phyloP scores from a whole-genome alignment of 2,797 vertebrate genomes.

The Phrynocephalus guinanensis region DNA sequence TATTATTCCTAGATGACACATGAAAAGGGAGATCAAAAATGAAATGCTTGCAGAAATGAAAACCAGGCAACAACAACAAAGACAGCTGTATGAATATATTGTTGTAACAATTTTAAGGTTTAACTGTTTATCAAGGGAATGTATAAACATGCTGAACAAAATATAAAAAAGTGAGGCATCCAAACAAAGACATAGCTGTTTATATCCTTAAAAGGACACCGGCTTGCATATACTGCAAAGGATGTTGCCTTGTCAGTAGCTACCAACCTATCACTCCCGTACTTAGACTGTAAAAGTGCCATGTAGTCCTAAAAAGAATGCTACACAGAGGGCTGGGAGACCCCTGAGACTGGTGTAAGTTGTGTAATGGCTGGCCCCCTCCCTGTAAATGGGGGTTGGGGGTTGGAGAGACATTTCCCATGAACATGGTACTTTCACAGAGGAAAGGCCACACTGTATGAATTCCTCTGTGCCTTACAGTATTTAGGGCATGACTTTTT shows the following conservation, averaged over 20 bases:
- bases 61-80: background rate
- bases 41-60: background rate
- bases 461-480: no score
- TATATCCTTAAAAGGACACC: background rate
- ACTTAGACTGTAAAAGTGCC: no score
- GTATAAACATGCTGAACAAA: background rate
- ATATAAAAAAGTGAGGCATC: background rate
- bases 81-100: background rate
- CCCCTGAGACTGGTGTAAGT: no score
- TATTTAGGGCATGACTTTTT: no score
- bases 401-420: no score
- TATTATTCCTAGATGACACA: background rate
- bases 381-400: no score
- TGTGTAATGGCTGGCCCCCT: no score
- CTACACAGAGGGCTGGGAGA: no score
- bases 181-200: background rate
- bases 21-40: background rate
- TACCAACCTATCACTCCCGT: no score
- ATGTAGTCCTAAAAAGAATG: no score
- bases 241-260: no score
- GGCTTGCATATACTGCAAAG: background rate
- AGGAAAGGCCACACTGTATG: no score
- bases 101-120: background rate
- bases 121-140: background rate
- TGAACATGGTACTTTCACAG: background rate